These are phyloP conservation scores for Heliconius ismenius DNA, from an alignment of 2,888 invertebrate genomes.

Conservation along the genomic window DNA sequence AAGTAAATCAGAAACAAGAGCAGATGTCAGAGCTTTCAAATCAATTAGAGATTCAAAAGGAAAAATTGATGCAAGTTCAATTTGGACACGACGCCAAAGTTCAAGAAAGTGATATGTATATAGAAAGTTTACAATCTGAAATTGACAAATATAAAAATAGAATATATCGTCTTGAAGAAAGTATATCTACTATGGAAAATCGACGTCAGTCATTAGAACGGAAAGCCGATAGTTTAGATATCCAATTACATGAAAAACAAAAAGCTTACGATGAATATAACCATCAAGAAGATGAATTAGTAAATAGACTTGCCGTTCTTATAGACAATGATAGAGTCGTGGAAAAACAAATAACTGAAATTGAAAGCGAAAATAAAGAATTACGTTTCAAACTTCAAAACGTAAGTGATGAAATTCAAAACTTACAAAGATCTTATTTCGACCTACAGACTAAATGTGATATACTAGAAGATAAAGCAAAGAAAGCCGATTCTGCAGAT, in stretches of 20 bases:
- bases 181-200: constrained; percentile 83
- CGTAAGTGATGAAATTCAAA: constrained; percentile 78
- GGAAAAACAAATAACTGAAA: constrained; percentile 83
- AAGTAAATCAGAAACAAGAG: constrained; percentile 65
- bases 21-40: constrained; percentile 63
- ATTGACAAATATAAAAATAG: constrained; percentile 84
- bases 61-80: constrained; percentile 66
- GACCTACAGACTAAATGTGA: constrained; percentile 70
- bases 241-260: constrained; percentile 82
- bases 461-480: constrained; percentile 62
- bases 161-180: constrained; percentile 85
- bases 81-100: constrained; percentile 85
- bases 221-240: constrained; percentile 83
- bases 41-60: constrained; percentile 63
- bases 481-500: constrained; percentile 60
- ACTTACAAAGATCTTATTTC: constrained; percentile 69
- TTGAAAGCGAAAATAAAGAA: constrained; percentile 80
- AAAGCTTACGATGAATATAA: constrained; percentile 82
- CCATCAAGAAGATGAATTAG: constrained; percentile 83
- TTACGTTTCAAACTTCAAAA: constrained; percentile 79
- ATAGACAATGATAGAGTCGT: constrained; percentile 84
- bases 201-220: constrained; percentile 82
- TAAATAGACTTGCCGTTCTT: constrained; percentile 83
- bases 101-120: constrained; percentile 87
- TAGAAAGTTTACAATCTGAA: constrained; percentile 87